Conservation (phyloP, 2,888 invertebrate species). For the Orthosia gothica region DNA sequence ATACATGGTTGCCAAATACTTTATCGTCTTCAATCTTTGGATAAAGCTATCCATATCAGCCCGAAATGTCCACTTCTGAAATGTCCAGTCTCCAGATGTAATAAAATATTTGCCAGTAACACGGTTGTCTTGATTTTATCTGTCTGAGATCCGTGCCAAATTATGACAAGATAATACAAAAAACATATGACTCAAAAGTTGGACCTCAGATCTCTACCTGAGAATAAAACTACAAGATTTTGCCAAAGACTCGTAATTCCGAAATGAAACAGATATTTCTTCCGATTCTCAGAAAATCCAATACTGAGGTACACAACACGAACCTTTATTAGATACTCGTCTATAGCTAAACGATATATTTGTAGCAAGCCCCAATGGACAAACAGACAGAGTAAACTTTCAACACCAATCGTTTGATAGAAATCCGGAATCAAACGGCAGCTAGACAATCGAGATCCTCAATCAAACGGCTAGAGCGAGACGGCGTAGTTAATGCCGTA, state of each 20-base stretch:
- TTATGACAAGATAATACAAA: conserved; percentile 27
- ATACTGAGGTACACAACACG: conserved; percentile 37
- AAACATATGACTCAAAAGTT: conserved; percentile 8
- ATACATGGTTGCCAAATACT: conserved; percentile 31
- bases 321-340: conserved; percentile 49
- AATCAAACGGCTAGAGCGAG: conserved; percentile 80
- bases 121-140: conserved; percentile 44
- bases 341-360: conserved; percentile 68
- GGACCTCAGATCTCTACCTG: conserved; percentile 30
- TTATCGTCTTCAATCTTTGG: conserved; percentile 27
- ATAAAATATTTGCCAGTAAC: conserved; percentile 41
- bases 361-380: conserved; percentile 70
- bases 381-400: conserved; percentile 81
- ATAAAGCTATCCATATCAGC: conserved; percentile 35
- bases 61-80: conserved; percentile 23
- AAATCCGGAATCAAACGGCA: conserved; percentile 82
- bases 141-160: conserved; percentile 46
- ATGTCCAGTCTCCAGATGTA: conserved; percentile 21
- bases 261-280: conserved; percentile 29
- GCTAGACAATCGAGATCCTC: conserved; percentile 83
- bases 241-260: conserved; percentile 15
- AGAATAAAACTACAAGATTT: conserved; percentile 16
- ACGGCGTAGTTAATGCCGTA: conserved; percentile 63
- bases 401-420: conserved; percentile 84
- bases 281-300: conserved; percentile 54